Conservation (phyloP, 1,140 invertebrate genomes). For the Eueides isabella region DNA sequence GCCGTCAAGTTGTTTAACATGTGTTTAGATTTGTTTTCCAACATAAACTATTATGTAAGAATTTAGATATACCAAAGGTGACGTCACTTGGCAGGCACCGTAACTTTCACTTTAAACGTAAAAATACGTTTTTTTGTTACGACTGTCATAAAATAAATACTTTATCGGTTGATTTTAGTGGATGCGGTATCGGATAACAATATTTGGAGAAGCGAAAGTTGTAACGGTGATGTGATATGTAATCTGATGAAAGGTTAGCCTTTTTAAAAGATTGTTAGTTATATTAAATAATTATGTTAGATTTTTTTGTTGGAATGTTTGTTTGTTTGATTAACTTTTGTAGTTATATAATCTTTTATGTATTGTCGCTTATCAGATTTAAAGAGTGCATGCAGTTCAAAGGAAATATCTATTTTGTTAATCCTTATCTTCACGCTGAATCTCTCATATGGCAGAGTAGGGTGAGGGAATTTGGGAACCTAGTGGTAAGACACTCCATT, state of each 20-base stretch:
- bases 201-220: conserved; percentile 14
- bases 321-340: too few species aligned
- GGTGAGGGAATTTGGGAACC: too few species aligned
- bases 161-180: neutral
- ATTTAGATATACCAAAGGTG: conserved; percentile 22
- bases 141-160: conserved; percentile 18
- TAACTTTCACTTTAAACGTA: conserved; percentile 31
- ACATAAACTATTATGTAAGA: conserved; percentile 32
- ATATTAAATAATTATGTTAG: neutral
- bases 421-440: too few species aligned
- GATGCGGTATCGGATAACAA: conserved; percentile 6
- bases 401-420: too few species aligned
- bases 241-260: neutral
- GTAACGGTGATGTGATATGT: neutral
- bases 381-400: too few species aligned
- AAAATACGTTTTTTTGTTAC: conserved; percentile 29
- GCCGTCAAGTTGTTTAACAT: neutral
- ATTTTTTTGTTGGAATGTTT: neutral
- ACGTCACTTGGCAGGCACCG: conserved; percentile 19
- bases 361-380: too few species aligned
- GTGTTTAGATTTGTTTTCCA: too few species aligned
- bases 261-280: neutral
- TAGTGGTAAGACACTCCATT: too few species aligned
- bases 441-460: too few species aligned
- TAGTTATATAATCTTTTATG: too few species aligned